Conservation (phyloP, 2,888 invertebrate genomes). For the Drosophila peninsularis region DNA sequence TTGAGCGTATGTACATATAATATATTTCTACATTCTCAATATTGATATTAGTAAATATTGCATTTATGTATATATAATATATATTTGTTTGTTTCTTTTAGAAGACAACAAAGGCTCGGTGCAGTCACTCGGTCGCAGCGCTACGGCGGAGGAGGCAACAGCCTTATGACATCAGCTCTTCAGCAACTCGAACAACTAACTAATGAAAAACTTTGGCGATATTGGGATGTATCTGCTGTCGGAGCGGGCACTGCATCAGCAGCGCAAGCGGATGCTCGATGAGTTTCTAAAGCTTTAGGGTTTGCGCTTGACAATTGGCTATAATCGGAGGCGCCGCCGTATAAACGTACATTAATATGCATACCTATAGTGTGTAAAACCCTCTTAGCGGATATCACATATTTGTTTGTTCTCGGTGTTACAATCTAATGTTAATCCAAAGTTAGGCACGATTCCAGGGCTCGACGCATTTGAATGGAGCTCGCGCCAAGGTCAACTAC, state of each 20-base stretch:
- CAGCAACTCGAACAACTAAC: slow-evolving; percentile 82
- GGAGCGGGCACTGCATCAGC: slow-evolving; percentile 71
- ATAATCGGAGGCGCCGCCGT: slow-evolving; percentile 7
- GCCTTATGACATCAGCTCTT: slow-evolving; percentile 85
- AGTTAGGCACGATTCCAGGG: slow-evolving; percentile 27
- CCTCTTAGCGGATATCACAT: slow-evolving; percentile 71
- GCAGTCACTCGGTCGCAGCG: slow-evolving; percentile 69
- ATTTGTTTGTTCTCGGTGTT: slow-evolving; percentile 75
- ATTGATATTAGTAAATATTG: too few species aligned
- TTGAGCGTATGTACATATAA: too few species aligned
- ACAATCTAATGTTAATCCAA: slow-evolving; percentile 55
- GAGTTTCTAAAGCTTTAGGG: slow-evolving; percentile 73
- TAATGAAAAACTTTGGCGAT: slow-evolving; percentile 81
- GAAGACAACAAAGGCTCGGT: slow-evolving; percentile 73
- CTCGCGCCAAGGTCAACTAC: slow-evolving; percentile 37
- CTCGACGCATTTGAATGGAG: slow-evolving; percentile 17
- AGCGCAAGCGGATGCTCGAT: slow-evolving; percentile 75
- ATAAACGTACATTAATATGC: slow-evolving; percentile 23
- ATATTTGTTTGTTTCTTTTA: slow-evolving; percentile 41
- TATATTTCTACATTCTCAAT: too few species aligned
- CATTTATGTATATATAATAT: too few species aligned
- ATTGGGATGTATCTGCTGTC: slow-evolving; percentile 77
- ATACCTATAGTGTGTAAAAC: slow-evolving; percentile 35
- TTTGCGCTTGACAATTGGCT: slow-evolving; percentile 5
- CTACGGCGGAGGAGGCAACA: slow-evolving; percentile 80